Evolutionary conservation across 2,888 invertebrate species (phyloP).

Genomic region (Andrena chrysosceles): DNA sequence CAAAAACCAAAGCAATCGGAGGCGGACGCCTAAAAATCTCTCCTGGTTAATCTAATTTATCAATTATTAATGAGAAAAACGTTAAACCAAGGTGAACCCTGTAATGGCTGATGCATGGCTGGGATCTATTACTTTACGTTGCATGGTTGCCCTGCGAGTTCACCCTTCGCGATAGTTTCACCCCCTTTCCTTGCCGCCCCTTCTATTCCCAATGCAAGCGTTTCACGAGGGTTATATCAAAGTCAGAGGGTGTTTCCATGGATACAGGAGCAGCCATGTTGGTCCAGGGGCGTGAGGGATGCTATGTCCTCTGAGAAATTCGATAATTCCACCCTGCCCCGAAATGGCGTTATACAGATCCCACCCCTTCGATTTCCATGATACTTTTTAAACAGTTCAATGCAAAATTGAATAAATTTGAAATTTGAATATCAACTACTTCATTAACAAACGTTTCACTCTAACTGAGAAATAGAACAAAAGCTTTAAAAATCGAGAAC

Average conservation of each 20-base stretch:
- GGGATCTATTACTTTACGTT: conserved; percentile 32
- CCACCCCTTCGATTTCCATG: no score
- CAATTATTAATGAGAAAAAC: conserved; percentile 14
- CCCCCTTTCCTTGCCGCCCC: conserved; percentile 54
- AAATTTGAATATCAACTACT: no score
- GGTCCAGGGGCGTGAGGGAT: conserved; percentile 73
- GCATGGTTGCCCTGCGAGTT: conserved; percentile 28
- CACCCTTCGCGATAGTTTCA: conserved; percentile 56
- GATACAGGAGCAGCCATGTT: conserved; percentile 76
- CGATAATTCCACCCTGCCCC: conserved; percentile 57
- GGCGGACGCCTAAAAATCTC: no score
- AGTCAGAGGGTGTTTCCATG: conserved; percentile 73
- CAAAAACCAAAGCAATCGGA: no score
- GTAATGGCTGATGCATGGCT: conserved; percentile 51
- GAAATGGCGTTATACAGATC: conserved; percentile 57
- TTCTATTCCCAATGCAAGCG: conserved; percentile 39
- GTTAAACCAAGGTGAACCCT: conserved; percentile 8
- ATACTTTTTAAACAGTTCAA: background rate
- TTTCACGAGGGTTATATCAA: conserved; percentile 38
- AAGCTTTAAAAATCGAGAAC: no score
- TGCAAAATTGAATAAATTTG: background rate
- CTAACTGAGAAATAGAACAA: background rate
- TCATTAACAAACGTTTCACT: background rate
- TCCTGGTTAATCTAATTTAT: background rate
- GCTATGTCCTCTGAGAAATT: conserved; percentile 56